These are phyloP conservation scores for Cotesia vestalis DNA, from an alignment of 1,140 invertebrate genomes.

Conservation along the genomic window DNA sequence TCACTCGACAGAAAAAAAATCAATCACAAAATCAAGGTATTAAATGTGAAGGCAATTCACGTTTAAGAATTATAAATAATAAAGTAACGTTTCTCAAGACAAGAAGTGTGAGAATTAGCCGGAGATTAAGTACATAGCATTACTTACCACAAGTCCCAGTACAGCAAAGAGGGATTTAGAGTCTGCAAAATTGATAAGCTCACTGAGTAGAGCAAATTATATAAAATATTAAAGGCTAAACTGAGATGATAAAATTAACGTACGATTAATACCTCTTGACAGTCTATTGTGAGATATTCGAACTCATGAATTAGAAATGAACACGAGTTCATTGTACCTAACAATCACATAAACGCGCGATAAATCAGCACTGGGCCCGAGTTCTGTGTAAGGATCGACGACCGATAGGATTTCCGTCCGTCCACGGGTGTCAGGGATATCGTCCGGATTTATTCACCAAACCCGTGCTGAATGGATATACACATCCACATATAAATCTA, in stretches of 20 bases:
- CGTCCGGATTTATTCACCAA: conserved; percentile 21
- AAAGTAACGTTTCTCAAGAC: no score
- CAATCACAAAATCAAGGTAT: no score
- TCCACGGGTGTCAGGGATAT: conserved; percentile 25
- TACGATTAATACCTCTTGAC: not conserved
- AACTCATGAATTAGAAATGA: conserved; percentile 16
- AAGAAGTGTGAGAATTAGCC: no score
- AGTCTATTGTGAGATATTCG: not conserved
- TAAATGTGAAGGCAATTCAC: no score
- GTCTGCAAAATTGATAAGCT: not conserved
- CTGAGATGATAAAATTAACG: conserved; percentile 2
- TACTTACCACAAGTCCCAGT: no score
- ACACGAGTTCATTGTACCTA: conserved; percentile 16
- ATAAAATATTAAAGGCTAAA: not conserved
- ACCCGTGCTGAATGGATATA: not conserved
- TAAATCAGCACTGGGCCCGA: conserved; percentile 7
- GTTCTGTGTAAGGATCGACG: conserved; percentile 12
- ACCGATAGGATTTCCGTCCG: conserved; percentile 27
- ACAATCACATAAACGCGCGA: conserved; percentile 2
- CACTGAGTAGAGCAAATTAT: not conserved
- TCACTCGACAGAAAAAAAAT: no score
- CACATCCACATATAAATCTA: not conserved
- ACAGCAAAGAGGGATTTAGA: not conserved
- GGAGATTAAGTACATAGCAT: no score
- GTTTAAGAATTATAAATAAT: no score